Base-by-base conservation (phyloP, 2,797 vertebrate genomes). In the Nannoperca australis region DNA sequence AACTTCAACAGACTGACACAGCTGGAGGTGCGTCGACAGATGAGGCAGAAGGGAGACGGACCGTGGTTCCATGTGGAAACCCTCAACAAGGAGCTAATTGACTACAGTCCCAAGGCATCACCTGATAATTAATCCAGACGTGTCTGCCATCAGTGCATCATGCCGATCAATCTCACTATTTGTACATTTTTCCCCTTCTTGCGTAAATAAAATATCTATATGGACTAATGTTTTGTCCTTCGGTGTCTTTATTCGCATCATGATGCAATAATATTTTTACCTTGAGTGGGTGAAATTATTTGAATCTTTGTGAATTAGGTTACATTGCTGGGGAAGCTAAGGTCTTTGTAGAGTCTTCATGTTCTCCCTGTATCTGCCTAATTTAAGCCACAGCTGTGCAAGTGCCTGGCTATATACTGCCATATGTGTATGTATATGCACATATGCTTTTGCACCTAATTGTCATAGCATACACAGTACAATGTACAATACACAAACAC, bases 31-130 rank as follows among this genome's bases (percentile, higher is more conserved):
- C 95, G 96, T 62, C 92, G 72, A 34, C 92, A 96, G 9, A 99
- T 99, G 98, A 95, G 95, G 68, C 10, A 85, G 1, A 96, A 92
- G 76, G 98, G 98, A 42, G 97, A 99, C 22, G 98, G 98, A 3
- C 96, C 97, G 6, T 99, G 98, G 98, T 97, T 92, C 89, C 93
- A 96, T 0, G 70, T 86, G 8, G 67, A 92, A 11, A 96, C 96
- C 0, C 20, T 91, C 15, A 90, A 97, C 88, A 96, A 97, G 91
- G 92, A 84, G 8, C 92, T 97, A 0, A 85, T 96, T 50, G 95
- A 97, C 89, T 14, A 95, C 88, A 91, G 91, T 80, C 70, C 73
- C 62, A 99, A 98, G 92, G 60, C 96, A 13, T 60, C 85, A 27
- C 98, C 98, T 59, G 98, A 99, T 90, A 89, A 93, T 76, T 99